These are phyloP conservation scores for Podarcis siculus DNA, from an alignment of 2,797 vertebrate species.

Conservation along the genomic window DNA sequence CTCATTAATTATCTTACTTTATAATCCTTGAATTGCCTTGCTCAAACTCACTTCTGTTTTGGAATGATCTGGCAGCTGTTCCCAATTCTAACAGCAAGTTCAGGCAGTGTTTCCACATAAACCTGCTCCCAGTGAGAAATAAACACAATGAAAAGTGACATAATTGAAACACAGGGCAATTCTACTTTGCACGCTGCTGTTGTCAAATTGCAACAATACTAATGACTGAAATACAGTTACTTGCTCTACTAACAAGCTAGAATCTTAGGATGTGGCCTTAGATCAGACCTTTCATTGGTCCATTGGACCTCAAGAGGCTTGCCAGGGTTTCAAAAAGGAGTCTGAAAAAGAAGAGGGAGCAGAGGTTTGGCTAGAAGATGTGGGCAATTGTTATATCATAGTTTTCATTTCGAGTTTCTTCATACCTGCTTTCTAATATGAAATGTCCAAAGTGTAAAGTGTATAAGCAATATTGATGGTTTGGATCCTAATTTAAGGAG, in stretches of 20 bases:
- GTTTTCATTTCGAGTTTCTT: background rate
- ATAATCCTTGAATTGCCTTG: slow-evolving; percentile 20
- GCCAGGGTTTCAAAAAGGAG: background rate
- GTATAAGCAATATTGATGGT: background rate
- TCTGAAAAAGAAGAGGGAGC: background rate
- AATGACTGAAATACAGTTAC: background rate
- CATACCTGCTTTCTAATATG: background rate
- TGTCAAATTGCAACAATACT: background rate
- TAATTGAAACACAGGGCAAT: slow-evolving; percentile 9
- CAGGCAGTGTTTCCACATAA: slow-evolving; percentile 33
- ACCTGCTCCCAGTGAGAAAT: slow-evolving; percentile 43
- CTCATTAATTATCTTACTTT: slow-evolving; percentile 25
- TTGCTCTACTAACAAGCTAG: background rate
- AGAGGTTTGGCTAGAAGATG: background rate
- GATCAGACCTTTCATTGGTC: background rate
- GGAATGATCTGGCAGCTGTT: slow-evolving; percentile 45
- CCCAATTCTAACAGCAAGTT: slow-evolving; percentile 43
- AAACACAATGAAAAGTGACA: slow-evolving; percentile 18
- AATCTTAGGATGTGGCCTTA: background rate
- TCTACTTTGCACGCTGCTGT: background rate
- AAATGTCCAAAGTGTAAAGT: background rate
- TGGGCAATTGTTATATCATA: background rate
- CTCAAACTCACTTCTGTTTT: slow-evolving; percentile 28
- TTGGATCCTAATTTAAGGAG: no score
- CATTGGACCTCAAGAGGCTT: background rate